A percentile compares a stretch with the other conserved stretches of the same genome.
These are phyloP conservation scores for Pteria penguin DNA, from an alignment of 2,888 invertebrate genomes.

Conservation along the genomic window DNA sequence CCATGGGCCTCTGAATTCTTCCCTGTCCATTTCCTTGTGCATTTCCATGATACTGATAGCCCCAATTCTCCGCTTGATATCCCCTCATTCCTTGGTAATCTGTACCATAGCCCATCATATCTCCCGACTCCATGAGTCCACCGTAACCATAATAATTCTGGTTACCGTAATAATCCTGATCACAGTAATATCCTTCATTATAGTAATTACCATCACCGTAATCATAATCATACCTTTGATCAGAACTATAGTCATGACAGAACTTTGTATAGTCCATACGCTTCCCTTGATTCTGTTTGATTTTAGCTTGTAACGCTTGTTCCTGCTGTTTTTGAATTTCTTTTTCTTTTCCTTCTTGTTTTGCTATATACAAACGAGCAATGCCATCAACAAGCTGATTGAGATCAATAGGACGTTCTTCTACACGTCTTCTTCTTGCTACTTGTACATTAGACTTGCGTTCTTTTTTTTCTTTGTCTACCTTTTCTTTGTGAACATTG, in stretches of 20 bases:
- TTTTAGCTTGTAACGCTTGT: background rate
- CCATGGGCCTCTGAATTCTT: conserved; percentile 1
- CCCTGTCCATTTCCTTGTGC: conserved; percentile 1
- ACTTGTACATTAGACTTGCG: conserved; percentile 4
- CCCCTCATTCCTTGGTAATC: background rate
- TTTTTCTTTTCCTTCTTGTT: background rate
- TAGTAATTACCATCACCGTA: conserved; percentile 2
- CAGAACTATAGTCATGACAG: background rate
- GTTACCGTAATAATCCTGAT: conserved; percentile 9
- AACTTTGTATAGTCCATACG: too few species aligned
- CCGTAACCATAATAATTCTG: background rate
- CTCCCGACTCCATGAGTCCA: background rate
- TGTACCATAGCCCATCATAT: background rate
- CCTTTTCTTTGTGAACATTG: conserved; percentile 27
- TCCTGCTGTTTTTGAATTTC: background rate
- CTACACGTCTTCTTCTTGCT: background rate
- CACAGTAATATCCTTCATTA: background rate
- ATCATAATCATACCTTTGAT: background rate
- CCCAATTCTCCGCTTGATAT: background rate
- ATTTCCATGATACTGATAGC: conserved; percentile 2
- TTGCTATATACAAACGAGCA: conserved; percentile 28
- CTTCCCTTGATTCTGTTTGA: background rate
- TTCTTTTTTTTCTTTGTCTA: conserved; percentile 32
- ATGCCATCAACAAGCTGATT: conserved; percentile 35
- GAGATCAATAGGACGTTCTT: conserved; percentile 6